phyloP scores from a whole-genome alignment of 2,113 vertebrate species.

The Capreolus pygargus region DNA sequence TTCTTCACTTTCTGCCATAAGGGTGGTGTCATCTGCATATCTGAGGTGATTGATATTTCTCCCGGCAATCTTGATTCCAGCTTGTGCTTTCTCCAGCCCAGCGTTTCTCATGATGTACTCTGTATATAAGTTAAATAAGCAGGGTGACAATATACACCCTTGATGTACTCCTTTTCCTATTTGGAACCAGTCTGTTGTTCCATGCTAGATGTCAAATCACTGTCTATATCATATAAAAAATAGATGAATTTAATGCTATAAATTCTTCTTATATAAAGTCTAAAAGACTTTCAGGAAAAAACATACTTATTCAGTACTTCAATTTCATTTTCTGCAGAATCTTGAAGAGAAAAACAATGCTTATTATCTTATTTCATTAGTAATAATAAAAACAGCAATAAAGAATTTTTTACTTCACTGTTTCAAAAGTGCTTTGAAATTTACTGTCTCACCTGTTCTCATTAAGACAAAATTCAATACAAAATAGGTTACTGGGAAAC shows the following conservation, averaged over 20 bases:
- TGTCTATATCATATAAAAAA: neutral
- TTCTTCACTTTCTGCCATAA: no score
- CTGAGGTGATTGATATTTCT: no score
- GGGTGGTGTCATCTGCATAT: no score
- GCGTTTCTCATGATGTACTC: no score
- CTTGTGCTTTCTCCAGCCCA: no score
- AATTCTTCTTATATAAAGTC: neutral
- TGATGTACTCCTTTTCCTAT: no score
- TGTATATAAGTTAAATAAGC: no score
- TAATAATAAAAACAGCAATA: neutral
- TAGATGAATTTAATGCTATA: neutral
- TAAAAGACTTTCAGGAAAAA: neutral
- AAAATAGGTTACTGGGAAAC: neutral
- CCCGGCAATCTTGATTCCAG: no score
- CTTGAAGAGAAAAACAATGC: neutral
- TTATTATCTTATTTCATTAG: neutral
- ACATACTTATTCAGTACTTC: neutral
- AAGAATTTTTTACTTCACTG: neutral
- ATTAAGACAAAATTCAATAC: neutral
- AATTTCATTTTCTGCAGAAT: neutral
- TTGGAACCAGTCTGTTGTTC: no score
- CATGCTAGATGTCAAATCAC: neutral
- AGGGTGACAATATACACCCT: no score
- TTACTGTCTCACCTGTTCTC: neutral
- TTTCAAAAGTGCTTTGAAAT: constrained; percentile 9